Evolutionary conservation across 2,113 vertebrate species (phyloP), one percentile per base, ranked within the genome.

Genomic region (Gymnocephalus cernua): DNA sequence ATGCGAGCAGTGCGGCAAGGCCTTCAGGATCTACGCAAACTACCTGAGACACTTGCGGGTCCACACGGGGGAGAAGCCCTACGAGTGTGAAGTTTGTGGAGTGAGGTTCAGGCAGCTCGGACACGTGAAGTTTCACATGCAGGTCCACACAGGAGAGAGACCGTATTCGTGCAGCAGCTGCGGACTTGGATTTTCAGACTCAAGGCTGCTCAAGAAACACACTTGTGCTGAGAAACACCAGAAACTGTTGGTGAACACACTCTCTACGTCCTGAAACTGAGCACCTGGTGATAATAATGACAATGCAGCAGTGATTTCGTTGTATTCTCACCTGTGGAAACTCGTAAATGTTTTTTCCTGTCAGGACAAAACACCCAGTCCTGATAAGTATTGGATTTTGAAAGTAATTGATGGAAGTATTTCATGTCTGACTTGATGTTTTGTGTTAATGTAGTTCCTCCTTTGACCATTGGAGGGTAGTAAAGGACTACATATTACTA

Each of bases 121-220:
- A 50, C 93, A 94, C 35, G 92, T 92, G 0, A 93, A 94, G 90
- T 92, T 91, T 64, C 93, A 94, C 83, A 94, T 94, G 93, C 92
- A 92, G 86, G 77, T 91, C 21, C 93, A 94, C 89, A 94, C 93
- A 0, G 89, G 91, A 38, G 89, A 92, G 19, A 73, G 83, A 2
- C 91, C 91, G 2, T 92, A 88, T 0, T 57, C 80, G 4, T 94
- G 92, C 66, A 77, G 78, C 86, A 35, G 66, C 67, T 92, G 93
- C 2, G 89, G 91, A 63, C 76, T 83, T 0, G 79, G 91, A 4
- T 94, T 94, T 48, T 93, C 93, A 4, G 91, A 94, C 71, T 93
- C 93, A 0, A 83, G 91, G 45, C 83, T 87, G 53, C 82, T 93
- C 11, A 93, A 85, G 81, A 94, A 23, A 79, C 93, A 94, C 47